Evolutionary conservation across 2,888 invertebrate genomes (phyloP).

Genomic region (Spilarctia lutea): DNA sequence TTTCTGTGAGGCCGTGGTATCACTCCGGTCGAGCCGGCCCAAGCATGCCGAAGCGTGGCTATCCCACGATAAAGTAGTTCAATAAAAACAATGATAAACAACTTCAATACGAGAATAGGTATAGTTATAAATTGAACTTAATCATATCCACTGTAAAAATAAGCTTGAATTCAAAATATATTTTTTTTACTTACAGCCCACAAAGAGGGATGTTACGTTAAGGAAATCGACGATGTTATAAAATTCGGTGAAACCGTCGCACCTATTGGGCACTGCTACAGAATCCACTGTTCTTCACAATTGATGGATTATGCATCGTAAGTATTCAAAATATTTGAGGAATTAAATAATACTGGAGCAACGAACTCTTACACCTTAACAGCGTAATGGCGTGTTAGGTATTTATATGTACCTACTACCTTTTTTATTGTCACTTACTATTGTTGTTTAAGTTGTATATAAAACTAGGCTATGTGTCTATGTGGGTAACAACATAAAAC

Average conservation of each 20-base stretch:
- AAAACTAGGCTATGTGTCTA: not conserved
- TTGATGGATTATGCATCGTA: constrained; percentile 72
- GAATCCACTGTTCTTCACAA: constrained; percentile 62
- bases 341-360: not conserved
- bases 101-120: too few species aligned
- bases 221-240: constrained; percentile 72
- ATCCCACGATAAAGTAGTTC: too few species aligned
- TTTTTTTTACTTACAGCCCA: constrained; percentile 64
- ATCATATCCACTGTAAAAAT: too few species aligned
- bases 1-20: too few species aligned
- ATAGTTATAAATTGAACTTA: too few species aligned
- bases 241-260: constrained; percentile 60
- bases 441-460: too few species aligned
- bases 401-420: too few species aligned
- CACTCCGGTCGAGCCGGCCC: too few species aligned
- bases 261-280: constrained; percentile 66
- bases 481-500: not conserved
- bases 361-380: not conserved
- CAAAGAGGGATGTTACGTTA: constrained; percentile 73
- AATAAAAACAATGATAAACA: too few species aligned
- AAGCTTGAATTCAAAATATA: not conserved
- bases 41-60: too few species aligned
- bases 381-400: too few species aligned
- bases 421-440: too few species aligned
- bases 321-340: constrained; percentile 52